Conservation (phyloP, 2,113 vertebrate genomes). For the Otocyon megalotis region DNA sequence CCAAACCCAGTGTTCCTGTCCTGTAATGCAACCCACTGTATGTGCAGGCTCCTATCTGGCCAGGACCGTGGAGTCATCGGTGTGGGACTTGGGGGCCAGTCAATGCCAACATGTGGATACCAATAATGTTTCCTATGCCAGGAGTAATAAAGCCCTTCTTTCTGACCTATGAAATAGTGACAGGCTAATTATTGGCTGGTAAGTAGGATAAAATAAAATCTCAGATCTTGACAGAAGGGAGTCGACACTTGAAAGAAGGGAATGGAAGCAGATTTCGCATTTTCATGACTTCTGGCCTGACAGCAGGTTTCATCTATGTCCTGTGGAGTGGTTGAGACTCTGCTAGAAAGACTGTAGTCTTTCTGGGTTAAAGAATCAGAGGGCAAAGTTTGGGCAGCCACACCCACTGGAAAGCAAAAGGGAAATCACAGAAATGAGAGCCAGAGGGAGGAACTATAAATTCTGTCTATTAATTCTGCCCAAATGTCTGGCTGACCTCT, state of each 20-base stretch:
- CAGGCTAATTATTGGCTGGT: neutral
- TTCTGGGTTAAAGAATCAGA: neutral
- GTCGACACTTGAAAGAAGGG: neutral
- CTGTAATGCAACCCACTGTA: neutral
- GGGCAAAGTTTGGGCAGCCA: neutral
- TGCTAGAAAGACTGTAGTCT: neutral
- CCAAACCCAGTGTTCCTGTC: neutral
- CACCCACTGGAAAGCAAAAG: neutral
- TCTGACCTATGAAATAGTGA: neutral
- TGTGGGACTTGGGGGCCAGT: neutral
- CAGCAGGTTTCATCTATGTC: neutral
- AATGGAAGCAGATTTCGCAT: neutral
- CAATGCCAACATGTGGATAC: neutral
- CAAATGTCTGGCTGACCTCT: neutral
- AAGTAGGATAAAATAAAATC: conserved; percentile 1
- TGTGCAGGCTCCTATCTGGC: too few species aligned
- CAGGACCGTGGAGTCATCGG: neutral
- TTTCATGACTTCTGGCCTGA: neutral
- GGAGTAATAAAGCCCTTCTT: neutral
- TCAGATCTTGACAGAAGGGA: neutral
- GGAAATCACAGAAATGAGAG: neutral
- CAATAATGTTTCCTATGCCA: neutral
- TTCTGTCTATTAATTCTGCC: neutral
- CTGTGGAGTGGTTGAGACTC: neutral
- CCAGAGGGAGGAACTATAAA: neutral